Conservation (phyloP, 2,113 vertebrate species). For the Chinchilla lanigera region DNA sequence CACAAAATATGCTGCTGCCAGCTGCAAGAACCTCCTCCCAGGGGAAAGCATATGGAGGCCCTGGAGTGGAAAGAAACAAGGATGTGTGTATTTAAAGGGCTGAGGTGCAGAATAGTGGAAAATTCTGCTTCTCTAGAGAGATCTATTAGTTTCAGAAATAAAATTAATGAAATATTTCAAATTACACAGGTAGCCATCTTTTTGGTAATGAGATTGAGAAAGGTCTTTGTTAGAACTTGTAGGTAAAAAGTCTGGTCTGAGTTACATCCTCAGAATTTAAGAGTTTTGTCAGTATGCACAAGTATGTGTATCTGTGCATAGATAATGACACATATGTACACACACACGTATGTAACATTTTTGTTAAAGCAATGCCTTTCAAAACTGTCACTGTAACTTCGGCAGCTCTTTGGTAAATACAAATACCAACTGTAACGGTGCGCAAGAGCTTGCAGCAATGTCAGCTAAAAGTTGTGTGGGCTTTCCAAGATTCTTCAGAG, state of each 20-base stretch:
- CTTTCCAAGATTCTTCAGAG: conserved; percentile 60
- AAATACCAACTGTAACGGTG: conserved; percentile 76
- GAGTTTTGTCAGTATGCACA: conserved; percentile 78
- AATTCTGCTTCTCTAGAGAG: not conserved
- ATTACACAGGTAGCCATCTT: conserved; percentile 20
- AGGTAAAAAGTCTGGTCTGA: conserved; percentile 38
- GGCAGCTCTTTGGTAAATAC: conserved; percentile 87
- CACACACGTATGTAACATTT: not conserved
- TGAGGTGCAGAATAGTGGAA: not conserved
- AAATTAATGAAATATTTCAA: not conserved
- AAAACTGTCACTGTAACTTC: conserved; percentile 77
- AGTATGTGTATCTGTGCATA: conserved; percentile 61
- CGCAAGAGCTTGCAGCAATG: conserved; percentile 62
- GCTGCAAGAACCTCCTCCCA: not conserved
- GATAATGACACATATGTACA: conserved; percentile 54
- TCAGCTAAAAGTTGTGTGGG: conserved; percentile 52
- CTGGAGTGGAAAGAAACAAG: not conserved
- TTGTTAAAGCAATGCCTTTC: conserved; percentile 78
- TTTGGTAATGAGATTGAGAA: not conserved
- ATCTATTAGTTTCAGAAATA: not conserved
- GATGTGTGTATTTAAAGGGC: not conserved
- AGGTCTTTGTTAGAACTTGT: conserved; percentile 24
- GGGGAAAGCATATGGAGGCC: not conserved
- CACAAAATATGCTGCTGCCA: not conserved
- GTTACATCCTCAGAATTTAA: conserved; percentile 71